Conservation (phyloP, 2,113 vertebrate genomes). For the Corythornis cristatus region DNA sequence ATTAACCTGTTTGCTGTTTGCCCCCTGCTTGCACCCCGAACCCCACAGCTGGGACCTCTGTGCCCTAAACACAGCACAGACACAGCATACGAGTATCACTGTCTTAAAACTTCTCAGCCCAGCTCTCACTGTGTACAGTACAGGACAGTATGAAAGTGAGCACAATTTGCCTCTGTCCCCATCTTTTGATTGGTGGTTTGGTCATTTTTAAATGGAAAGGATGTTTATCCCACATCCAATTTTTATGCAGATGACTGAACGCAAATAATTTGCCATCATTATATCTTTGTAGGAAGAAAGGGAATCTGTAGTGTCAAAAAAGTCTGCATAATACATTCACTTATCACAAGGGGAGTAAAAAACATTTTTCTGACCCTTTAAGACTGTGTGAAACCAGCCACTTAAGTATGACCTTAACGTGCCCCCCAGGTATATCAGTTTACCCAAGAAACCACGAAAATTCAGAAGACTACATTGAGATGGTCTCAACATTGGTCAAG, state of each 20-base stretch:
- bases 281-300: background rate
- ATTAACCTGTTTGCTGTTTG: background rate
- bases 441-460: background rate
- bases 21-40: no score
- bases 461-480: background rate
- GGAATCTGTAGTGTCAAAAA: background rate
- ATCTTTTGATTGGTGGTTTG: background rate
- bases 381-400: background rate
- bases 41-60: no score
- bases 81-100: accelerated
- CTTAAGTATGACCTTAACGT: background rate
- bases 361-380: background rate
- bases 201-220: background rate
- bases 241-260: background rate
- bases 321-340: background rate
- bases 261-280: background rate
- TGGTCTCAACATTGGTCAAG: background rate
- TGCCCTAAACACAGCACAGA: accelerated
- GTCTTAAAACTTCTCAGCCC: background rate
- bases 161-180: background rate
- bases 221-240: background rate
- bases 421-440: background rate
- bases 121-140: background rate
- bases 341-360: background rate
- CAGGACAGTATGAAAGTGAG: background rate